Evolutionary conservation across 2,113 vertebrate species (phyloP), one percentile per base, ranked within the genome.

Genomic region (Oophaga pumilio): DNA sequence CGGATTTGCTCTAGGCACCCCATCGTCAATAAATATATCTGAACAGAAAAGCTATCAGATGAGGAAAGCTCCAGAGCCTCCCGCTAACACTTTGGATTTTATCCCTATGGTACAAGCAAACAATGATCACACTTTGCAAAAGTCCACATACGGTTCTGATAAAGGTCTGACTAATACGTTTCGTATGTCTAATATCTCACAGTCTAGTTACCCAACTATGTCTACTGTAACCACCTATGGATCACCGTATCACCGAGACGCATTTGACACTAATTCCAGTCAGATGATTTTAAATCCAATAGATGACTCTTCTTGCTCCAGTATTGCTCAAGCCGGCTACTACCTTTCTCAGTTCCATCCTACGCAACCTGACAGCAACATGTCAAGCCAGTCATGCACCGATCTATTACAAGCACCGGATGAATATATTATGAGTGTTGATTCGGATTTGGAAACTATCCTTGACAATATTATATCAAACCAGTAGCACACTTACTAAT

Each of bases 351-450:
- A 6, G 17, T 76, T 76, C 33, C 79, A 82, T 12, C 7, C 15
- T 7, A 14, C 24, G n/a, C 81, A 56, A 66, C 68, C 17, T 1
- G 69, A 84, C 69, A 53, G 2, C 52, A 24, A 59, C 28, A 52
- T 68, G 59, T 8, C 14, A 43, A 64, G 17, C 24, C 87, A 66
- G 20, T 7, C 33, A 20, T 26, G 43, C 11, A 2, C 33, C 3
- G 64, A 82, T 52, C 43, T 69, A 18, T 43, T 60, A 49, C 49
- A 78, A 24, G 5, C 11, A 13, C 22, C 18, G 14, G 43, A 53
- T 62, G 28, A 22, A 11, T 79, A 81, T 28, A 74, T 49, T 68
- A 66, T 83, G 24, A 88, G 80, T 52, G 49, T 88, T 13, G 87
- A 88, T 53, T 84, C 80, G 8, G 59, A 88, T 12, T 33, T 88